Base-by-base conservation (phyloP, 1,140 invertebrate species). In the Uloborus diversus region DNA sequence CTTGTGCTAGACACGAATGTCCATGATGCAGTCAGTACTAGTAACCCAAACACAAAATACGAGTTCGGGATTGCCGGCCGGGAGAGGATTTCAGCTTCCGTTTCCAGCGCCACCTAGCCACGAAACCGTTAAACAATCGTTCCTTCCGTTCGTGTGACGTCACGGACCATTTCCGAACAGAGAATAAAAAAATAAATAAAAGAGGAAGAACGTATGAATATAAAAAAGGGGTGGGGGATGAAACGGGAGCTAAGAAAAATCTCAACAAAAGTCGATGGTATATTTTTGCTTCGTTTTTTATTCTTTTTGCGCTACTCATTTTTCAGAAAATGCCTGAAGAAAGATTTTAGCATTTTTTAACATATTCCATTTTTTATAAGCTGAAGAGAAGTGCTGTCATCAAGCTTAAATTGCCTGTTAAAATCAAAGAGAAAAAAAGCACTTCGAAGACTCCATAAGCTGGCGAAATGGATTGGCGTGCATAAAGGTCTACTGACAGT, bases 191-290 rank as follows among this genome's bases (percentile, higher is more conserved):
- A 11, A 33, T 23, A 32, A 30, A 61, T n/a, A 32, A 20, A 32
- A 61, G 33, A 32, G 20, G 28, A 17, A 59, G 0, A 28, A 59
- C 1, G 3, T 9, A 49, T 14, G 32, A 5, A 70, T 35, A 7
- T 11, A 57, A 37, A 28, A 35, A 66, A 66, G n/a, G 49, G 2
- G 33, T n/a, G 1, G 20, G 4, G 25, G 11, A 71, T 37, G 32
- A 17, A 13, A 35, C 17, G 33, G 30, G 27, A 57, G 25, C 42
- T 5, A 33, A 7, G 35, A 59, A 70, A 71, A 59, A 59, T 71
- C 69, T 20, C 53, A 71, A 71, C 69, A 75, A 75, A 75, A 75
- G 57, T 75, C 71, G 71, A 75, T 75, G 71, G 57, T 30, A 75
- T 75, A 75, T 75, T 75, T 75, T 64, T 75, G 33, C 57, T 64